Conservation (phyloP, 2,797 vertebrate species). For the Sardinella longiceps region DNA sequence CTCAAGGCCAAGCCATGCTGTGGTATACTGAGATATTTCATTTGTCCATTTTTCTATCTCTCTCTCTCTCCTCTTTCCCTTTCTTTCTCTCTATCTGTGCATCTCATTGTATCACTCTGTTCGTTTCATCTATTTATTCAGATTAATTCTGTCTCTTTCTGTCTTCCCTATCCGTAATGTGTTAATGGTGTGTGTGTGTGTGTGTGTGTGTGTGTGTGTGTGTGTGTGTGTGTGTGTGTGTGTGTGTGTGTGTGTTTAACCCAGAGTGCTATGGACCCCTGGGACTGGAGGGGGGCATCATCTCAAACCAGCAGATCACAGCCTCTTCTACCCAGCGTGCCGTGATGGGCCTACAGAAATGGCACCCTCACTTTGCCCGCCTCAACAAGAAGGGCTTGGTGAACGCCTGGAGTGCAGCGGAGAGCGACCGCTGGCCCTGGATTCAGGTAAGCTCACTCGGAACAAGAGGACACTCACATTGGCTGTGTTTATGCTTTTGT, state of each 20-base stretch:
- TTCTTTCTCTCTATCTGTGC: neutral
- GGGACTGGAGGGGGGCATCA: conserved; percentile 86
- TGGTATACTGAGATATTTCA: neutral
- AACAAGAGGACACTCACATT: neutral
- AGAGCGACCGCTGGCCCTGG: conserved; percentile 87
- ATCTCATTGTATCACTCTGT: neutral
- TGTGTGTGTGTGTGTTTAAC: neutral
- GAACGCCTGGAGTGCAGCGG: conserved; percentile 87
- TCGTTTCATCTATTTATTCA: neutral
- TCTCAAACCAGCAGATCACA: conserved; percentile 86
- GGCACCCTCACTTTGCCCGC: conserved; percentile 85
- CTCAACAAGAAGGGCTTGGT: conserved; percentile 87
- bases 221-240: conserved; percentile 19
- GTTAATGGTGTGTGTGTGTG: neutral
- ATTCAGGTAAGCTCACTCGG: conserved; percentile 79
- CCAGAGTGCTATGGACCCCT: conserved; percentile 67
- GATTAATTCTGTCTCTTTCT: neutral
- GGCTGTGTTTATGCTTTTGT: neutral
- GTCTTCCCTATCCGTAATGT: neutral
- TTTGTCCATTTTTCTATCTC: neutral
- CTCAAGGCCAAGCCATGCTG: conserved; percentile 27
- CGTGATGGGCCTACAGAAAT: conserved; percentile 86
- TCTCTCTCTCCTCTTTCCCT: neutral
- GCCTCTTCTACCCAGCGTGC: conserved; percentile 84
- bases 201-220: conserved; percentile 15